phyloP scores from a whole-genome alignment of 2,888 invertebrate genomes.

The Tyria jacobaeae region DNA sequence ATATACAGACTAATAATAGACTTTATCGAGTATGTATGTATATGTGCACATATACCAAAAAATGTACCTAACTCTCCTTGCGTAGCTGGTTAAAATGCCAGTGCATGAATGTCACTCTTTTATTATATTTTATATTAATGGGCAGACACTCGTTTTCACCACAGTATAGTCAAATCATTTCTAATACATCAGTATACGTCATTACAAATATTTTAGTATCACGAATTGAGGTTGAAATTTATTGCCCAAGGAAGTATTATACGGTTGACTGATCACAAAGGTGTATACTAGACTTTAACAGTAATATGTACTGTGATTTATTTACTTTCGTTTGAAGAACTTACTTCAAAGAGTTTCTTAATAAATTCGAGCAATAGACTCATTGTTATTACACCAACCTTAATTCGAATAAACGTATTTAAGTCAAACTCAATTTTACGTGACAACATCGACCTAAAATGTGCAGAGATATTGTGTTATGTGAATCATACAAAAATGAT shows the following conservation, averaged over 20 bases:
- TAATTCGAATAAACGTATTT: conserved; percentile 28
- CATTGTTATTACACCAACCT: conserved; percentile 21
- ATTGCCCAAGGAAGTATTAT: conserved; percentile 13
- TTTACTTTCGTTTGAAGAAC: conserved; percentile 3
- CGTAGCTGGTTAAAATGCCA: too few relatives aligned
- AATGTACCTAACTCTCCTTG: too few relatives aligned
- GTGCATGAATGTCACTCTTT: too few relatives aligned
- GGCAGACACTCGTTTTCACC: too few relatives aligned
- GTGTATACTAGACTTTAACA: conserved; percentile 4
- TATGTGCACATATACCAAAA: too few relatives aligned
- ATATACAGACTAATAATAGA: too few relatives aligned
- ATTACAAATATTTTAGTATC: conserved; percentile 7
- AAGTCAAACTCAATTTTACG: conserved; percentile 20
- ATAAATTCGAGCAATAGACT: conserved; percentile 16
- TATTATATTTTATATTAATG: too few relatives aligned
- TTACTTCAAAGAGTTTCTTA: conserved; percentile 29
- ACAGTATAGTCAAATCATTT: neutral
- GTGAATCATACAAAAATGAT: conserved; percentile 29
- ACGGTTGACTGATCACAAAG: conserved; percentile 8
- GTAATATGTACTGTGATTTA: conserved; percentile 8
- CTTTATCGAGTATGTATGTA: too few relatives aligned
- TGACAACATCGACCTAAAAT: conserved; percentile 36
- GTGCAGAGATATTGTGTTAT: conserved; percentile 12
- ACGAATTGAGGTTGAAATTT: conserved; percentile 7
- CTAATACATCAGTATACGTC: neutral